phyloP scores from a whole-genome alignment of 2,797 vertebrate species.

The Trichosurus vulpecula region DNA sequence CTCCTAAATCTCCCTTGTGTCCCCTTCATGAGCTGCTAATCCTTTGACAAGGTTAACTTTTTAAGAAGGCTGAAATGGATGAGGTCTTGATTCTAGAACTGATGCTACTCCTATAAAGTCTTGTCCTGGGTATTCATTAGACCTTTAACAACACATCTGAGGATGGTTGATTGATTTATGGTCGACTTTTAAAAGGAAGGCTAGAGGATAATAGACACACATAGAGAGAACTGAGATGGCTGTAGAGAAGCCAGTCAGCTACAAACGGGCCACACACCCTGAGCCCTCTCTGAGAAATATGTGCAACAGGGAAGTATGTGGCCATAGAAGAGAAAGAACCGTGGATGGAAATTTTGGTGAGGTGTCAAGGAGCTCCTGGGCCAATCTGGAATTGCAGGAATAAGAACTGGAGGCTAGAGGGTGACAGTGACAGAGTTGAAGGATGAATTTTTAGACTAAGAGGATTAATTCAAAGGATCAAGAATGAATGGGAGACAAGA shows the following conservation, averaged over 20 bases:
- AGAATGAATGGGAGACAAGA: background rate
- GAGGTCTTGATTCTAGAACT: background rate
- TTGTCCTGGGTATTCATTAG: background rate
- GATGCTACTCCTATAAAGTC: background rate
- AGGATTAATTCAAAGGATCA: background rate
- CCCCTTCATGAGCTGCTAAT: background rate
- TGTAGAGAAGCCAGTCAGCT: background rate
- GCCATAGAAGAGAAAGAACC: background rate
- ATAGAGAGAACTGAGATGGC: background rate
- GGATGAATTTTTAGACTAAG: background rate
- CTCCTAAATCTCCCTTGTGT: background rate
- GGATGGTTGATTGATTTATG: background rate
- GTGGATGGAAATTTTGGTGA: background rate
- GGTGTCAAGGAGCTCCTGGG: no score
- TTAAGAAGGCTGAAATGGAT: background rate
- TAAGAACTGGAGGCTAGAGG: background rate
- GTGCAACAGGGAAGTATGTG: background rate
- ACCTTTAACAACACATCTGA: background rate
- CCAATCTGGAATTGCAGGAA: background rate
- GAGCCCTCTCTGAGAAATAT: background rate
- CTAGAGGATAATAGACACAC: background rate
- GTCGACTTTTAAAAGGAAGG: background rate
- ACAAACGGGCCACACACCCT: no score
- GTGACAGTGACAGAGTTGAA: background rate
- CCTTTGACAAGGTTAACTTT: background rate